These are phyloP conservation scores for Bos indicus DNA, from an alignment of 2,113 vertebrate genomes.

Conservation along the genomic window DNA sequence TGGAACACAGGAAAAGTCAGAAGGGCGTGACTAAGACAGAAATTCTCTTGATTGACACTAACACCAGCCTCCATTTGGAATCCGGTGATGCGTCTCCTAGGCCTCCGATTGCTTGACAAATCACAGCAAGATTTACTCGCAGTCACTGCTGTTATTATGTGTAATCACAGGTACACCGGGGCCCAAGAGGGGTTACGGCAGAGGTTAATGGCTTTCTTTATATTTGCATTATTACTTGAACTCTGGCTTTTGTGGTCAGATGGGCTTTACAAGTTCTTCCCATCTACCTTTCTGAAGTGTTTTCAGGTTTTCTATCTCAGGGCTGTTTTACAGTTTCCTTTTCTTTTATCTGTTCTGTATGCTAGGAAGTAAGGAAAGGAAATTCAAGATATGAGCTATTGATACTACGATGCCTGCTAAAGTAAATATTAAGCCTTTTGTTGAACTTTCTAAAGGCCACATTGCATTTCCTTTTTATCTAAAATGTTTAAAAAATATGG, in stretches of 20 bases:
- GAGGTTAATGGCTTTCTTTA: slow-evolving; percentile 46
- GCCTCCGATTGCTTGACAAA: neutral
- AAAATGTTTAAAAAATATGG: neutral
- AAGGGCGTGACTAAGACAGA: neutral
- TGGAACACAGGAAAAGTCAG: neutral
- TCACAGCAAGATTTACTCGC: neutral
- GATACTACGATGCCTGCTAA: neutral
- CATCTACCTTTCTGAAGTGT: neutral
- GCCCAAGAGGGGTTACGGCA: neutral
- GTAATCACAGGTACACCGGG: neutral
- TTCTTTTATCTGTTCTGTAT: neutral
- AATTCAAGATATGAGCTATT: neutral
- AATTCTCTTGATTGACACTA: neutral
- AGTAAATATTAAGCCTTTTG: neutral
- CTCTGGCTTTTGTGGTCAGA: slow-evolving; percentile 15
- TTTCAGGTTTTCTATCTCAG: slow-evolving; percentile 7
- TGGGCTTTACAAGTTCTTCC: slow-evolving; percentile 1
- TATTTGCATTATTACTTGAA: slow-evolving; percentile 47
- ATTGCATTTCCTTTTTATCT: neutral
- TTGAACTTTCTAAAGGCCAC: slow-evolving; percentile 22
- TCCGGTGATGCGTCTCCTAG: rapidly evolving
- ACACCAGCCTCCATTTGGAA: neutral
- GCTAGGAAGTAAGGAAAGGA: neutral
- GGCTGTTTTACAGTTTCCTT: neutral
- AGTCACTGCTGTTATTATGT: neutral